Conservation (phyloP, 2,888 invertebrate species). For the Ecliptopera silaceata region DNA sequence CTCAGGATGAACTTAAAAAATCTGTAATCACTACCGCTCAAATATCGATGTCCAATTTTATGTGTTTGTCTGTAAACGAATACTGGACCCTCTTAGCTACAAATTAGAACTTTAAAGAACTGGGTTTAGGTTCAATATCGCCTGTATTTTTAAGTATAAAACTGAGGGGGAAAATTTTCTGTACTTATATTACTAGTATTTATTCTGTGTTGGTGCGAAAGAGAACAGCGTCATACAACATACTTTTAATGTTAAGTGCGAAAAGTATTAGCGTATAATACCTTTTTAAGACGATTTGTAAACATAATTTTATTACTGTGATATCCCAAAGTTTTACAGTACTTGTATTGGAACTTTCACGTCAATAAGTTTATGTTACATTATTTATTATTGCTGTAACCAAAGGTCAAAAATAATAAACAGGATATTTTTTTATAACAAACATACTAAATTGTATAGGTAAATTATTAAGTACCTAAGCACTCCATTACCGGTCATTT, state of each 20-base stretch:
- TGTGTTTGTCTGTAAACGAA: neutral
- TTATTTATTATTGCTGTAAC: too few relatives aligned
- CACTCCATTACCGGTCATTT: too few relatives aligned
- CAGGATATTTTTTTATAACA: too few relatives aligned
- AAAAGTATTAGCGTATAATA: constrained; percentile 46
- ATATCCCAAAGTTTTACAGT: constrained; percentile 5
- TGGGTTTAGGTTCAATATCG: constrained; percentile 3
- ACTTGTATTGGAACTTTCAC: neutral
- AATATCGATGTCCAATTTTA: neutral
- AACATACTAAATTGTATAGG: too few relatives aligned
- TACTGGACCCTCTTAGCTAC: neutral
- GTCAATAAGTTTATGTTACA: neutral
- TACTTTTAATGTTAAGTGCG: constrained; percentile 54
- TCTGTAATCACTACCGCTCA: neutral
- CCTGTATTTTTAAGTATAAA: neutral
- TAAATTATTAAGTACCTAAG: too few relatives aligned
- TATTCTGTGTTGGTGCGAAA: constrained; percentile 48
- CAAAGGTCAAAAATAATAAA: too few relatives aligned
- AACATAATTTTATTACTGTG: constrained; percentile 26
- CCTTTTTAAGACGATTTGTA: constrained; percentile 42
- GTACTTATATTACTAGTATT: neutral
- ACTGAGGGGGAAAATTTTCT: neutral
- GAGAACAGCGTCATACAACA: constrained; percentile 62
- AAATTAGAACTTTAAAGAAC: neutral
- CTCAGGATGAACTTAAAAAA: neutral